Conservation (phyloP, 2,797 vertebrate genomes). For the Schizopygopsis malacanthus region DNA sequence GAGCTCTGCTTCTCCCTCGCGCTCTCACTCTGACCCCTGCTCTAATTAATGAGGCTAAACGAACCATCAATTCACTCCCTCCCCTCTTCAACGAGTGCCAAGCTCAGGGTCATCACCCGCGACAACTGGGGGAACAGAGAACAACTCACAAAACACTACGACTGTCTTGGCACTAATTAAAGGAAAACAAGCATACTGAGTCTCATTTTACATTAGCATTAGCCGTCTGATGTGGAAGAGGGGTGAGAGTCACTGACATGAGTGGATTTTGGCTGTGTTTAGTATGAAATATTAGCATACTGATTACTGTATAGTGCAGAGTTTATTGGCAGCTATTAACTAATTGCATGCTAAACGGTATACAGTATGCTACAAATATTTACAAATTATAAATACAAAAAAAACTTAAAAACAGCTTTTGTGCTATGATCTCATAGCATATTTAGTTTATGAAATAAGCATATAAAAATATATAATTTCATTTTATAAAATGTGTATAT, state of each 20-base stretch:
- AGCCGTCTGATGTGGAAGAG: conserved; percentile 1
- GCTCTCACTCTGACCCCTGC: conserved; percentile 51
- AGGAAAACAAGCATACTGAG: conserved; percentile 29
- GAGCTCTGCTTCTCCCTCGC: conserved; percentile 32
- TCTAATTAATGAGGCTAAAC: conserved; percentile 75
- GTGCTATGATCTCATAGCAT: not conserved
- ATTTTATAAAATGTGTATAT: too few species aligned
- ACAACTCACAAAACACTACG: conserved; percentile 46
- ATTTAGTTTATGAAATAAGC: not conserved
- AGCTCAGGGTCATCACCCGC: conserved; percentile 50
- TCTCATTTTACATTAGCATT: conserved; percentile 36
- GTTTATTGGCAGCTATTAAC: not conserved
- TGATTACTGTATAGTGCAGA: not conserved
- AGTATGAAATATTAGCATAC: not conserved
- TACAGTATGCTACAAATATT: not conserved
- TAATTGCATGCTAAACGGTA: not conserved
- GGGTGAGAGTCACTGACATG: not conserved
- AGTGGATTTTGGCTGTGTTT: not conserved
- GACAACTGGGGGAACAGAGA: conserved; percentile 39
- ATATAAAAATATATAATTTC: too few species aligned
- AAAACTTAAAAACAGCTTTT: not conserved
- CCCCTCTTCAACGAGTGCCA: conserved; percentile 54
- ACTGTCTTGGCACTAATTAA: conserved; percentile 47
- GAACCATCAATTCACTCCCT: conserved; percentile 58
- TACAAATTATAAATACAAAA: not conserved